Percentiles rank a stretch among this genome's conserved stretches.
phyloP scores from a whole-genome alignment of 1,140 invertebrate species.

The Brachionus sp. region DNA sequence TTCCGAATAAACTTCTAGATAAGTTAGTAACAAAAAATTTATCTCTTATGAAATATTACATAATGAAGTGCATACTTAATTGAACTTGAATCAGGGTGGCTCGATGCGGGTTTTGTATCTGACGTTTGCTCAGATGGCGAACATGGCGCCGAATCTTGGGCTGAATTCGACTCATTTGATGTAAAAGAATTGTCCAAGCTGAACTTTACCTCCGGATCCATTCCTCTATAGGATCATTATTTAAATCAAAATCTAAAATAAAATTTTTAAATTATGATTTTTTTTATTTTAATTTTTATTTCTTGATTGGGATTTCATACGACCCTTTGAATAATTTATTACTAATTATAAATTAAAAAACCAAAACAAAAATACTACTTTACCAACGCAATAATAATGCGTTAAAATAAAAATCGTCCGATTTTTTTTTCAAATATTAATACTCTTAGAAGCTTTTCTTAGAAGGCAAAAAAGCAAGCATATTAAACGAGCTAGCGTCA shows the following conservation, averaged over 20 bases:
- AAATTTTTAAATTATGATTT: constrained; percentile 5
- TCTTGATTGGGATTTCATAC: background rate
- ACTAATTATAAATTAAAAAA: background rate
- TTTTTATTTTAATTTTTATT: background rate
- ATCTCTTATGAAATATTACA: background rate
- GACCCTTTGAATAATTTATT: constrained; percentile 29
- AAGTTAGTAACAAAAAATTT: background rate
- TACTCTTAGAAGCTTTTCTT: background rate
- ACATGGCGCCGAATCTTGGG: background rate
- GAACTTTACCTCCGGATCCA: constrained; percentile 17
- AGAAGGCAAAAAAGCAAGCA: background rate
- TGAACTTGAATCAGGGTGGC: background rate
- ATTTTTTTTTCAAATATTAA: background rate
- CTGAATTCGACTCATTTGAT: background rate
- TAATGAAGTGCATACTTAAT: background rate
- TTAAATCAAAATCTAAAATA: constrained; percentile 2
- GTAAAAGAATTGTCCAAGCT: background rate
- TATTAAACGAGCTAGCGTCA: background rate
- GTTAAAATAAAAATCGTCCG: background rate
- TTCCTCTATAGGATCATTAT: background rate
- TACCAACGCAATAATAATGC: constrained; percentile 2
- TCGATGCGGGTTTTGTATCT: background rate
- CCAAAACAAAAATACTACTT: background rate
- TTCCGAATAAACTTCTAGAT: background rate
- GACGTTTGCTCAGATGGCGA: background rate